phyloP scores from a whole-genome alignment of 2,797 vertebrate species.

The Knipowitschia caucasica region DNA sequence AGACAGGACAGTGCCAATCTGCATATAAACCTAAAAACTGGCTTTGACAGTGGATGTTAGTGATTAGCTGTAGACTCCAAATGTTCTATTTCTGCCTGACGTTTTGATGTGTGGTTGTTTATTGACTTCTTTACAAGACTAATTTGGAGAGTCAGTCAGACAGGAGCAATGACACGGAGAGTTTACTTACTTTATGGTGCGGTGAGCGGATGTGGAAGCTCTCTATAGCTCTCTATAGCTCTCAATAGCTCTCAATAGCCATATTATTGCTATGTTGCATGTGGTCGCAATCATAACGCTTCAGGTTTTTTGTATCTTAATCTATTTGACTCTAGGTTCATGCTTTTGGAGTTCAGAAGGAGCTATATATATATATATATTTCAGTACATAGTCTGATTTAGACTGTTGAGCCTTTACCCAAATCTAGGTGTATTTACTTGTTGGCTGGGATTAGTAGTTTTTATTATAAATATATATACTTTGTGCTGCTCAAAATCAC shows the following conservation, averaged over 20 bases:
- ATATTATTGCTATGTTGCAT: constrained; percentile 1
- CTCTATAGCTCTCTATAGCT: constrained; percentile 2
- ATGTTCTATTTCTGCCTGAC: not conserved
- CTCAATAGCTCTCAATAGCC: constrained; percentile 4
- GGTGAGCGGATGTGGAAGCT: constrained; percentile 1
- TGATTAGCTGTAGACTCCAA: not conserved
- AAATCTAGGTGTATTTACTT: too few relatives aligned
- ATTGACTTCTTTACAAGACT: not conserved
- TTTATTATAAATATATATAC: too few relatives aligned
- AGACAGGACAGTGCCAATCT: not conserved
- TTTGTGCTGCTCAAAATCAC: too few relatives aligned
- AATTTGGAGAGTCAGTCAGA: constrained; percentile 1
- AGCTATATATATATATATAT: too few relatives aligned
- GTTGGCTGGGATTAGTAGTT: too few relatives aligned
- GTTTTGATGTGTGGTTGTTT: not conserved
- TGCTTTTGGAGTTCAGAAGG: not conserved
- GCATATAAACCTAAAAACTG: not conserved
- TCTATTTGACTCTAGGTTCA: not conserved
- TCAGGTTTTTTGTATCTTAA: not conserved
- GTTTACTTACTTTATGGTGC: constrained; percentile 1
- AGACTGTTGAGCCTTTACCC: too few relatives aligned
- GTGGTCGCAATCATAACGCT: not conserved
- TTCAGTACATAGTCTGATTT: too few relatives aligned
- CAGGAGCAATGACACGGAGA: constrained; percentile 1
- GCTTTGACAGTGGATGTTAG: not conserved